These are phyloP conservation scores for Panagrolaimus sp. DNA, from an alignment of 1,140 invertebrate genomes.

Conservation along the genomic window DNA sequence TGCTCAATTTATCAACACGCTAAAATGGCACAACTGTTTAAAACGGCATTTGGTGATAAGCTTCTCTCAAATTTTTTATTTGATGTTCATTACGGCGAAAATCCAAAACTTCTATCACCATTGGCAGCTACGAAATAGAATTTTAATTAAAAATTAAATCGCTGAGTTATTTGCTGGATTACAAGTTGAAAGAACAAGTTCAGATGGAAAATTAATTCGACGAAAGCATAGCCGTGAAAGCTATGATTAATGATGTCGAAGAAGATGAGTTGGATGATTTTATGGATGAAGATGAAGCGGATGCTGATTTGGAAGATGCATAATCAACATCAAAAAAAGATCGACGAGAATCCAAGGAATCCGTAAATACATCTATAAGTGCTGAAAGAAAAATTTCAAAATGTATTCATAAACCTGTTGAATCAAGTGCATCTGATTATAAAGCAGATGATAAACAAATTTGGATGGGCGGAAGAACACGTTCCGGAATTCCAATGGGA, in stretches of 20 bases:
- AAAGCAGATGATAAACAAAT: slow-evolving; percentile 41
- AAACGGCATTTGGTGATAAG: slow-evolving; percentile 82
- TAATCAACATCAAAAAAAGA: slow-evolving; percentile 7
- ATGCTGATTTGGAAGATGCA: slow-evolving; percentile 61
- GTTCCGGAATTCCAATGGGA: too few species aligned
- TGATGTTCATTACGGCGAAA: slow-evolving; percentile 78
- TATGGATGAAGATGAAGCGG: slow-evolving; percentile 29
- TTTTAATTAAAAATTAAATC: slow-evolving; percentile 73
- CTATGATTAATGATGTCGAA: slow-evolving; percentile 50
- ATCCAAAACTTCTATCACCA: slow-evolving; percentile 75
- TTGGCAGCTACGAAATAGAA: slow-evolving; percentile 75
- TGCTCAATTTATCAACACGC: slow-evolving; percentile 84
- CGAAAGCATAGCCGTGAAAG: slow-evolving; percentile 41
- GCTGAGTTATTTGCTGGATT: slow-evolving; percentile 40
- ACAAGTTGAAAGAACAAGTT: slow-evolving; percentile 20
- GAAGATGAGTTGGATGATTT: slow-evolving; percentile 56
- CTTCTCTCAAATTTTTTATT: slow-evolving; percentile 81
- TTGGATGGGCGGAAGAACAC: neutral
- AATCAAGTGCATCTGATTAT: slow-evolving; percentile 12
- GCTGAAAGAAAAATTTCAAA: slow-evolving; percentile 1
- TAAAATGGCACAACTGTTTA: slow-evolving; percentile 88
- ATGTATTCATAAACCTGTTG: neutral
- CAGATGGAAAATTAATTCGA: slow-evolving; percentile 32
- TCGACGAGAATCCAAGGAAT: slow-evolving; percentile 35
- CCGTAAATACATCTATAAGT: slow-evolving; percentile 25